phyloP scores from a whole-genome alignment of 53 echinoderm and acorn worm species.

The Echinometra lucunter region DNA sequence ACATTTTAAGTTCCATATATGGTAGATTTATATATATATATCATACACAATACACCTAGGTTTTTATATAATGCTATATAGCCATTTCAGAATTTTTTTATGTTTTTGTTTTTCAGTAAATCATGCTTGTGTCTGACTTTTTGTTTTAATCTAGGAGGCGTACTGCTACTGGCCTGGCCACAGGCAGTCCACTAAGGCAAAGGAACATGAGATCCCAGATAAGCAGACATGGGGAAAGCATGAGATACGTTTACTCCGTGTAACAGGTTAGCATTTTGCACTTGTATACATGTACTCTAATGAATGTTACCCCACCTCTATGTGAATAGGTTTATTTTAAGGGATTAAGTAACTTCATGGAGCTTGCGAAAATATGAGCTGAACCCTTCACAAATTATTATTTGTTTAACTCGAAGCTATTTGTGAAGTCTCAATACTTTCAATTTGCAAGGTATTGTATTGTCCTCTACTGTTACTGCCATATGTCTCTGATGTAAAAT shows the following conservation, averaged over 20 bases:
- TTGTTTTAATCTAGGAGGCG: not conserved
- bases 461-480: conserved; percentile 24
- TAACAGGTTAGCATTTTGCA: conserved; percentile 45
- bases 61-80: conserved; percentile 1
- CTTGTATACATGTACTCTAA: conserved; percentile 48
- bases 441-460: conserved; percentile 25
- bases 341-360: conserved; percentile 40
- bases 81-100: not conserved
- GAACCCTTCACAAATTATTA: conserved; percentile 48
- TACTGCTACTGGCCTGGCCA: conserved; percentile 57
- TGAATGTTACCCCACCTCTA: conserved; percentile 43
- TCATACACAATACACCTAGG: conserved; percentile 17
- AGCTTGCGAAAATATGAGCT: conserved; percentile 48
- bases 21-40: conserved; percentile 16
- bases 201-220: conserved; percentile 50
- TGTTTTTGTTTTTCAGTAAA: not conserved
- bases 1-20: conserved; percentile 8
- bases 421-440: conserved; percentile 51
- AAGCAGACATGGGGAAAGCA: conserved; percentile 62
- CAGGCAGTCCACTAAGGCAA: conserved; percentile 44
- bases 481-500: conserved; percentile 46
- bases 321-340: conserved; percentile 51
- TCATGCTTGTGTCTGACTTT: conserved; percentile 17
- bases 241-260: conserved; percentile 51
- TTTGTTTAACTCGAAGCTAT: conserved; percentile 48